Base-by-base conservation (phyloP, 2,888 invertebrate genomes). In the Microlaimidae sp. region DNA sequence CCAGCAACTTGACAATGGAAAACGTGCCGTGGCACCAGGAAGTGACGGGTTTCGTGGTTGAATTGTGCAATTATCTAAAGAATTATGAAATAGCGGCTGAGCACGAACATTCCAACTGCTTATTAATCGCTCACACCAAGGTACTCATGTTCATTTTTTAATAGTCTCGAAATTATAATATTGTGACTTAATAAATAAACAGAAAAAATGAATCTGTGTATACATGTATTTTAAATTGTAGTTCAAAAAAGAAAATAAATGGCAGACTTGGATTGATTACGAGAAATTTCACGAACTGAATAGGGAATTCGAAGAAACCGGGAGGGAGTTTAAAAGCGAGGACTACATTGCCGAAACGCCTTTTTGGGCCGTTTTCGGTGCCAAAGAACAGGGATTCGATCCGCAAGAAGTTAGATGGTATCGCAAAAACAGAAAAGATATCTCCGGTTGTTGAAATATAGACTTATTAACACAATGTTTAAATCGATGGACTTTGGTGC, bases 21-120 rank as follows among this genome's bases (percentile, higher is more conserved):
- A 78, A 78, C 65, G 76, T 78, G 1, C 78, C 78, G 0, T 78
- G 78, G 77, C 77, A 78, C 62, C 72, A 75, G 59, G 78, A 78
- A 29, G 57, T 57, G 26, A 7, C 24, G 3, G 17, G 10, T 1
- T 57, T 57, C 24, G 74, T 73, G 13, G 60, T 70, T 57, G 67
- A 73, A 57, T 62, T 78, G 46, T 65, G 65, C 2, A 70, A 69
- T n/a, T 60, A 64, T 21, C 60, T 78, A 28, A 7, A 32, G 32
- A 70, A 73, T 51, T 78, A 78, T 62, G 75, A 71, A 49, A 68
- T 78, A 23, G 77, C 78, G 1, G 73, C 74, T 27, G 78, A 78
- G 63, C 78, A 78, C 63, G 77, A 78, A 61, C 78, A 78, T 64
- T 78, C 78, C 10, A 78, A 78, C 61, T 78, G 78, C 64, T 64